phyloP scores from a whole-genome alignment of 2,797 vertebrate genomes.

The Anguilla marmorata region DNA sequence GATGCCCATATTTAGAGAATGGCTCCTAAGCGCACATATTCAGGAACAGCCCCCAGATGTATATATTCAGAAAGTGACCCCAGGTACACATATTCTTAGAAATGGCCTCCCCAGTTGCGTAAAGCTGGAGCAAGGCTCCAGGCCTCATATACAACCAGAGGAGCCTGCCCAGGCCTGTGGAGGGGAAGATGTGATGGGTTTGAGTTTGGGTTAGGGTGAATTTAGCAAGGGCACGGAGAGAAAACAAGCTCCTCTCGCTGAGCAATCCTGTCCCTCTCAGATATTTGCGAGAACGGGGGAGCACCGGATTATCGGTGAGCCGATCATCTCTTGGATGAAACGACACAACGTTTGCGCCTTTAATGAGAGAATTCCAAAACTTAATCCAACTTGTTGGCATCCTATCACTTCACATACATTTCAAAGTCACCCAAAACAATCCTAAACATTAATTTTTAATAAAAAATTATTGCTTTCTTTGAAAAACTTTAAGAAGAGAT shows the following conservation, averaged over 20 bases:
- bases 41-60: background rate
- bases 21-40: background rate
- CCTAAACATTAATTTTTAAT: background rate
- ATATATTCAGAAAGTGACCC: background rate
- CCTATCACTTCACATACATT: background rate
- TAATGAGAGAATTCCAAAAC: conserved; percentile 14
- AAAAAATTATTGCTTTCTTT: too few species aligned
- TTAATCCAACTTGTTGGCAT: background rate
- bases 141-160: background rate
- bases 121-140: background rate
- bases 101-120: background rate
- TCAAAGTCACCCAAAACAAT: conserved; percentile 20
- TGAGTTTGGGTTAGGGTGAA: conserved; percentile 21
- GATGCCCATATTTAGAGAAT: background rate
- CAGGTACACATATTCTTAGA: background rate
- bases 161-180: background rate
- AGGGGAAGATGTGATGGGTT: background rate
- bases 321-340: conserved; percentile 22
- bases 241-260: background rate
- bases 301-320: conserved; percentile 33
- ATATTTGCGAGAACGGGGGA: background rate
- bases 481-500: background rate
- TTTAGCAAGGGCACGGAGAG: conserved; percentile 10
- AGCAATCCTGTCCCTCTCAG: conserved; percentile 25
- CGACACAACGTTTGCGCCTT: conserved; percentile 29